Conservation (phyloP, 2,888 invertebrate species). For the Proisotoma minuta region DNA sequence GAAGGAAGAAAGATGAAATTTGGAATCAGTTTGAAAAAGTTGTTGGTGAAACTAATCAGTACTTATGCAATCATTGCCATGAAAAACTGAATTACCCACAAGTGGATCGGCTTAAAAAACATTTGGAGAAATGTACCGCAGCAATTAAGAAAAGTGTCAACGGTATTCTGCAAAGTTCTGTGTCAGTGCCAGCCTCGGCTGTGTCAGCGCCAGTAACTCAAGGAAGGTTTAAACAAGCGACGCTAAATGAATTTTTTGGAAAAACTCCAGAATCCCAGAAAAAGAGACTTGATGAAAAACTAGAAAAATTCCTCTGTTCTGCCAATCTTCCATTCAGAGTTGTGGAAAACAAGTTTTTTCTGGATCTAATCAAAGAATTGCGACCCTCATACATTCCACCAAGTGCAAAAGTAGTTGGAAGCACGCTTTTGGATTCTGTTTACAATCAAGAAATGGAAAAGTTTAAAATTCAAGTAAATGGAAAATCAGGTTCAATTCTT, state of each 20-base stretch:
- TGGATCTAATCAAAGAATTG: background rate
- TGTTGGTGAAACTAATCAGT: background rate
- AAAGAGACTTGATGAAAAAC: background rate
- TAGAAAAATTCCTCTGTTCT: slow-evolving; percentile 14
- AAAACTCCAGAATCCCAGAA: no score
- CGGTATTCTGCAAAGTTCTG: background rate
- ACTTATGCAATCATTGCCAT: background rate
- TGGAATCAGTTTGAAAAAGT: background rate
- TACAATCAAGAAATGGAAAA: slow-evolving; percentile 9
- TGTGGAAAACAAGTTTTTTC: slow-evolving; percentile 23
- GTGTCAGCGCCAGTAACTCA: background rate
- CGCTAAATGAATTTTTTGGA: no score
- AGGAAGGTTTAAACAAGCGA: no score
- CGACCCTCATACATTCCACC: slow-evolving; percentile 21
- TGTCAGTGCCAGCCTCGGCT: background rate
- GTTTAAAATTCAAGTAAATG: background rate
- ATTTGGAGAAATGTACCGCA: background rate
- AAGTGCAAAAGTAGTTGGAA: slow-evolving; percentile 4
- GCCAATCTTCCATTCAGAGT: slow-evolving; percentile 18
- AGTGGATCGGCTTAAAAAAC: background rate
- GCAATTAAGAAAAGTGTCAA: background rate
- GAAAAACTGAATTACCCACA: background rate
- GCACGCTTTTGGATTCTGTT: slow-evolving; percentile 10
- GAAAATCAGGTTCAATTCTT: slow-evolving; percentile 15
- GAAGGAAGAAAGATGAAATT: background rate